Evolutionary conservation across 2,797 vertebrate genomes (phyloP).

Genomic region (Staurois parvus): DNA sequence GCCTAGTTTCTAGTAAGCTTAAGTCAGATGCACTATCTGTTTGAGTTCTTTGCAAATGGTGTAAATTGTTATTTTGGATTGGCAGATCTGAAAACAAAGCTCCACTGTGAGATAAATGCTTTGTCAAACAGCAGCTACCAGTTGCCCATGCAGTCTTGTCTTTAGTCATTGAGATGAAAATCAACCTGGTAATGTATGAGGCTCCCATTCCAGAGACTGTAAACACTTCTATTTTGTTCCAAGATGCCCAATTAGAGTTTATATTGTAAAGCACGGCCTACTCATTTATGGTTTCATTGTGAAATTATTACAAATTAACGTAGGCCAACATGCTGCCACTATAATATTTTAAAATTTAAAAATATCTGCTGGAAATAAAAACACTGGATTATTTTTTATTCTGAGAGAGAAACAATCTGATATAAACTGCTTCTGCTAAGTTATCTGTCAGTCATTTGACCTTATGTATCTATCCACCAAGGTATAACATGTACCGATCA

Average conservation of each 20-base stretch:
- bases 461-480: no score
- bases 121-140: slow-evolving; percentile 32
- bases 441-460: no score
- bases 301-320: slow-evolving; percentile 29
- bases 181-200: slow-evolving; percentile 26
- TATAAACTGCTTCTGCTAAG: no score
- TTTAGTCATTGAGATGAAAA: slow-evolving; percentile 56
- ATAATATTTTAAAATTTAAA: no score
- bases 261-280: slow-evolving; percentile 10
- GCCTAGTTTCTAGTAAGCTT: no score
- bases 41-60: slow-evolving; percentile 21
- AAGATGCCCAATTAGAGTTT: slow-evolving; percentile 32
- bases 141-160: slow-evolving; percentile 28
- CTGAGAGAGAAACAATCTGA: no score
- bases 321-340: neutral
- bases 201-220: slow-evolving; percentile 26
- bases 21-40: neutral
- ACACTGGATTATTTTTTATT: no score
- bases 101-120: slow-evolving; percentile 38
- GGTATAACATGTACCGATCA: no score
- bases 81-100: slow-evolving; percentile 42
- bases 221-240: slow-evolving; percentile 39
- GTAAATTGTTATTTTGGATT: slow-evolving; percentile 43
- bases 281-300: slow-evolving; percentile 14
- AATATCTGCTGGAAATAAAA: no score